phyloP scores from a whole-genome alignment of 1,140 invertebrate species.

The Mizuhopecten yessoensis region DNA sequence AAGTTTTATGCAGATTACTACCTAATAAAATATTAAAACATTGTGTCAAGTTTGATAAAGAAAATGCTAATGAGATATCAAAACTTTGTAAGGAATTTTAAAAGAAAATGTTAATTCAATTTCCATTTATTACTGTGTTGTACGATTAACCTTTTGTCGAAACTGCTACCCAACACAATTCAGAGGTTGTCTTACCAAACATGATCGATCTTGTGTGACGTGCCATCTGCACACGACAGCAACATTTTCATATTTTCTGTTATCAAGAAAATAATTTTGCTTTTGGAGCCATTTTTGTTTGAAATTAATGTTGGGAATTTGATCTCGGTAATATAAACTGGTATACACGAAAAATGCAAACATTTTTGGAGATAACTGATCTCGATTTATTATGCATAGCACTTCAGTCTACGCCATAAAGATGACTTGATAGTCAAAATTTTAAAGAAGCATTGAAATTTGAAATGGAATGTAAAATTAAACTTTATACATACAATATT shows the following conservation, averaged over 20 bases:
- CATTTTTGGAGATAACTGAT: not conserved
- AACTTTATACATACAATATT: not conserved
- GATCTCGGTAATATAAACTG: not conserved
- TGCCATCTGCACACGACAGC: not conserved
- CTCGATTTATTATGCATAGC: constrained; percentile 34
- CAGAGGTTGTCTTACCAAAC: not conserved
- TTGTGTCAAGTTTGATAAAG: not conserved
- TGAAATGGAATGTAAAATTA: constrained; percentile 35
- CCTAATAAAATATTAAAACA: constrained; percentile 1
- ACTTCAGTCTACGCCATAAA: constrained; percentile 16
- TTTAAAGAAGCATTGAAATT: constrained; percentile 39
- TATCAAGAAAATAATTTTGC: not conserved
- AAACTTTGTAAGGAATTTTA: not conserved
- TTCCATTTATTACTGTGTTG: not conserved
- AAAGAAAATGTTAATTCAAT: not conserved
- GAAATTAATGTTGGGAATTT: constrained; percentile 20
- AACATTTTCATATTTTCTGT: constrained; percentile 27
- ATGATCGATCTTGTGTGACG: not conserved
- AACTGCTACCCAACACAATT: not conserved
- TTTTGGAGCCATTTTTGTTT: not conserved
- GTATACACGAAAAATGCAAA: not conserved
- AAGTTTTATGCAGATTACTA: not conserved
- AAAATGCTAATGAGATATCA: not conserved
- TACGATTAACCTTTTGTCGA: not conserved
- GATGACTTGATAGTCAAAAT: constrained; percentile 3